Evolutionary conservation across 2,797 vertebrate species (phyloP).

Genomic region (Saxicola maurus): DNA sequence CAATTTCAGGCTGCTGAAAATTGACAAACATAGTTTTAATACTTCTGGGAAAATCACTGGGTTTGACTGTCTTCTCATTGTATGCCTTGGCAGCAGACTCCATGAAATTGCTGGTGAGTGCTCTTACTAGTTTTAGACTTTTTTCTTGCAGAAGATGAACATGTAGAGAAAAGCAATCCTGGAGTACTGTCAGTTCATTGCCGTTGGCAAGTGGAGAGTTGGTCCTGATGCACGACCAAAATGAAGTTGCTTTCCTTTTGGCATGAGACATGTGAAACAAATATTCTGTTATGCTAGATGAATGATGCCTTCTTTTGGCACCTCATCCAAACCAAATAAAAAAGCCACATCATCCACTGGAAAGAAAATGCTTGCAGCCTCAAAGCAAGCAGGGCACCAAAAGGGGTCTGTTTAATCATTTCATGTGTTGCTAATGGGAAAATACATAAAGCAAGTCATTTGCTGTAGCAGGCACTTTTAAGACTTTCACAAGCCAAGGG

Average conservation of each 20-base stretch:
- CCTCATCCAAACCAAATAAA: slow-evolving; percentile 7
- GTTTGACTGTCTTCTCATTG: neutral
- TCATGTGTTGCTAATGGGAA: neutral
- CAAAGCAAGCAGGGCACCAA: neutral
- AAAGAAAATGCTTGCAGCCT: slow-evolving; percentile 1
- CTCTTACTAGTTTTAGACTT: neutral
- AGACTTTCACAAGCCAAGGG: neutral
- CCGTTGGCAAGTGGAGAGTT: neutral
- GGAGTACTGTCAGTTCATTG: neutral
- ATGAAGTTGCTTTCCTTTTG: neutral
- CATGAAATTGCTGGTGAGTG: neutral
- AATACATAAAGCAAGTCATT: neutral
- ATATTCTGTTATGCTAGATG: neutral
- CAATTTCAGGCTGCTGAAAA: neutral
- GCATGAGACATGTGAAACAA: neutral
- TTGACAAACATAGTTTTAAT: neutral
- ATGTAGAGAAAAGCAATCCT: neutral
- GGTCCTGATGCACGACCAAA: neutral
- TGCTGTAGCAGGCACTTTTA: slow-evolving; percentile 3
- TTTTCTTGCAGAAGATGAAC: neutral
- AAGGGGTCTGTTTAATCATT: neutral
- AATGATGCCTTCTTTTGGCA: neutral
- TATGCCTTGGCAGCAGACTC: neutral
- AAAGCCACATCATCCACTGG: neutral
- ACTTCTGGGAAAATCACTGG: neutral